These are phyloP conservation scores for Oreocharis arfaki DNA, from an alignment of 2,113 vertebrate genomes.

Conservation along the genomic window DNA sequence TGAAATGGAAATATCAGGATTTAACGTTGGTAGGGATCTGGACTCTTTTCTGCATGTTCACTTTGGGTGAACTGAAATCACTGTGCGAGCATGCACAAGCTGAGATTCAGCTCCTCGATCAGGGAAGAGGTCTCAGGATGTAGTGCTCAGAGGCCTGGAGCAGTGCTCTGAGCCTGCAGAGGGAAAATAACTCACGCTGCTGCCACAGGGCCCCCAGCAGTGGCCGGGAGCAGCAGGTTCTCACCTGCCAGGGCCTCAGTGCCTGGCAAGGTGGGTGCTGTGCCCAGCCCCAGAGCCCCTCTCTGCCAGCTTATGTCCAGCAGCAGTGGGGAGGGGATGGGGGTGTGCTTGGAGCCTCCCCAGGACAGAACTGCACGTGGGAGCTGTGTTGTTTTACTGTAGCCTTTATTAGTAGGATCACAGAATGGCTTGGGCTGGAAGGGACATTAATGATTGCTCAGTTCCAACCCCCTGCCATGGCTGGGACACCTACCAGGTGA, in stretches of 20 bases:
- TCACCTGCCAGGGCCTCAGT: not conserved
- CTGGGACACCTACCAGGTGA: not conserved
- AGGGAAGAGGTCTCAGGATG: not conserved
- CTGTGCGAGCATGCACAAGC: not conserved
- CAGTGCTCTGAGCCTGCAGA: not conserved
- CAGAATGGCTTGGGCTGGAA: not conserved
- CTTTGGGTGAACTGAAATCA: not conserved
- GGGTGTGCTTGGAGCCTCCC: not conserved
- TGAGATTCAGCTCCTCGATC: not conserved
- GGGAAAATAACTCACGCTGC: not conserved
- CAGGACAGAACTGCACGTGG: not conserved
- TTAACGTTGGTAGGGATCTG: not conserved
- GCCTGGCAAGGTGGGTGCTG: not conserved
- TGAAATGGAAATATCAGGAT: not conserved
- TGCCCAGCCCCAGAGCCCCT: not conserved
- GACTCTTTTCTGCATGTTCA: not conserved
- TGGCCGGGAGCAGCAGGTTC: not conserved
- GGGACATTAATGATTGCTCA: not conserved
- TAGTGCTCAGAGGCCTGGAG: not conserved
- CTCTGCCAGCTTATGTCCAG: not conserved
- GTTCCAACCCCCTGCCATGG: not conserved
- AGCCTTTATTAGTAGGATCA: not conserved
- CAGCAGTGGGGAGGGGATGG: not conserved
- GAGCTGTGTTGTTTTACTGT: not conserved
- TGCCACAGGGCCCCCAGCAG: accelerated